A percentile compares a stretch with the other conserved stretches of the same genome.
Conservation (phyloP, 2,797 vertebrate species). For the Anguilla pacifica region DNA sequence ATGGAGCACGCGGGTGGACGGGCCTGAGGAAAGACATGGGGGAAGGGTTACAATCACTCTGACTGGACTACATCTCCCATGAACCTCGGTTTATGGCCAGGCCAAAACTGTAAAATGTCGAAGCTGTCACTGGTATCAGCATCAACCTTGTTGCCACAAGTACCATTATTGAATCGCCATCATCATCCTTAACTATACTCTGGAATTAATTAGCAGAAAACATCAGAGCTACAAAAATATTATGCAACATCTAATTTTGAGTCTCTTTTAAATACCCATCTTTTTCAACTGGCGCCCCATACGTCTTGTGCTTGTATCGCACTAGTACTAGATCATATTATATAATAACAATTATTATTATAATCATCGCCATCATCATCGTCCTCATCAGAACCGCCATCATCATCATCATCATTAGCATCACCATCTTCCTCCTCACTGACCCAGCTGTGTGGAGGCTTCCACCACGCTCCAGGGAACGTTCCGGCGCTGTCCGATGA, state of each 20-base stretch:
- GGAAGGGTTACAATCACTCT: neutral
- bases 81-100: neutral
- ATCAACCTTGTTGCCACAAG: neutral
- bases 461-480: conserved; percentile 93
- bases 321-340: neutral
- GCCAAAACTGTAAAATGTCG: neutral
- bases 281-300: neutral
- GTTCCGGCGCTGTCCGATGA: conserved; percentile 91
- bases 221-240: neutral
- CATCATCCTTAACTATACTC: neutral
- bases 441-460: conserved; percentile 93
- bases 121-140: neutral
- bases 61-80: conserved; percentile 10
- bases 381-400: too few species aligned
- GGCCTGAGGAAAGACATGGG: conserved; percentile 69
- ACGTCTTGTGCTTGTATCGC: neutral
- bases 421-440: neutral
- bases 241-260: neutral
- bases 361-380: conserved; percentile 17
- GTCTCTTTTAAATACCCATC: neutral
- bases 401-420: neutral
- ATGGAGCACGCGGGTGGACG: conserved; percentile 90
- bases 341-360: neutral
- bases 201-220: too few species aligned
- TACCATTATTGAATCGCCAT: neutral